These are phyloP conservation scores for Xerus rutilus DNA, from an alignment of 2,797 vertebrate species.

Conservation along the genomic window DNA sequence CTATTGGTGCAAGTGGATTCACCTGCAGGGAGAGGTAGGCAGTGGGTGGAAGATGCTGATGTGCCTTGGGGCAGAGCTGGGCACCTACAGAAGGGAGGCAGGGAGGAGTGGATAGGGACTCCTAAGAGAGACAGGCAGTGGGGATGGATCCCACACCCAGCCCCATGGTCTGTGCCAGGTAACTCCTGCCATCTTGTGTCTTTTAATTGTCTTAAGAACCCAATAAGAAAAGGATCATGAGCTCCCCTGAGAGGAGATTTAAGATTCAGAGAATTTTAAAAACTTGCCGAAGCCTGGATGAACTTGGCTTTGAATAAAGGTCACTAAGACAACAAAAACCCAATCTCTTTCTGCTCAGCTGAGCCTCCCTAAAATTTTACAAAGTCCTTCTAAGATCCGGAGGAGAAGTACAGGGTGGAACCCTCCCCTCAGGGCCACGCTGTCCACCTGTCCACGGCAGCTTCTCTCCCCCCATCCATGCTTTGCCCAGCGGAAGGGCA, in stretches of 20 bases:
- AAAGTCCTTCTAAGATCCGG: background rate
- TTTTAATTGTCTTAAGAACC: background rate
- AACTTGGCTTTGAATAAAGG: background rate
- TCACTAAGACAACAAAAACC: background rate
- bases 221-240: background rate
- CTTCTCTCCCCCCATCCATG: background rate
- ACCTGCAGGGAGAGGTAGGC: background rate
- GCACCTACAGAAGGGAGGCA: background rate
- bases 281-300: background rate
- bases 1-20: background rate
- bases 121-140: too few relatives aligned
- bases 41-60: background rate
- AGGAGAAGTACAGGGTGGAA: background rate
- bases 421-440: background rate
- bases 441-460: fast-evolving
- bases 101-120: background rate
- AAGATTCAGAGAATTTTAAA: background rate
- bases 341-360: background rate
- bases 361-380: background rate
- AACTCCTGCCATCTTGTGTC: background rate
- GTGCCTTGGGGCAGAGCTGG: background rate
- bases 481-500: background rate
- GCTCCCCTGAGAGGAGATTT: background rate
- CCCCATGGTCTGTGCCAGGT: background rate
- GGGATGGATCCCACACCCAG: background rate